Evolutionary conservation across 2,888 invertebrate genomes (phyloP).

Genomic region (Aphodius sticticus): DNA sequence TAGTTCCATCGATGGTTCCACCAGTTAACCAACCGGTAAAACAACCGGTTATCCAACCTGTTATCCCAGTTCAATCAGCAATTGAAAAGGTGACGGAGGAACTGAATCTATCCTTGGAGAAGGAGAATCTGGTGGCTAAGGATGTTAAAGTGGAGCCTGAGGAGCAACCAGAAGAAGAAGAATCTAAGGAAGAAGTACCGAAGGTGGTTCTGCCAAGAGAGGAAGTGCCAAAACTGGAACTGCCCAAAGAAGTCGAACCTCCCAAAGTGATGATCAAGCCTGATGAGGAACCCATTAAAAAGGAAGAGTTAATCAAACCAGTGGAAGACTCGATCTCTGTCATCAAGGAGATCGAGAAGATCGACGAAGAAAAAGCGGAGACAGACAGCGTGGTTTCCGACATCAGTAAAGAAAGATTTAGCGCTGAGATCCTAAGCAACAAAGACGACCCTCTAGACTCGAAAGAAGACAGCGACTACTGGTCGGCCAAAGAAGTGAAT

Average conservation of each 20-base stretch:
- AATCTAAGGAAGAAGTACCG: neutral
- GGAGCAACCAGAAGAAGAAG: slow-evolving; percentile 23
- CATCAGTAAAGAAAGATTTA: slow-evolving; percentile 54
- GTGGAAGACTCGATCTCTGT: slow-evolving; percentile 50
- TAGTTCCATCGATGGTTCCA: neutral
- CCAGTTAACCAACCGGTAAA: no score
- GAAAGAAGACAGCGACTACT: slow-evolving; percentile 76
- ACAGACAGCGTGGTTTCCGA: slow-evolving; percentile 55
- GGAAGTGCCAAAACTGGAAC: slow-evolving; percentile 37
- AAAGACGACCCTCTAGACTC: slow-evolving; percentile 64
- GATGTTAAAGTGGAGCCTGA: slow-evolving; percentile 45
- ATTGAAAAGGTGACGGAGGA: slow-evolving; percentile 55
- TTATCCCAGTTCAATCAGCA: slow-evolving; percentile 38
- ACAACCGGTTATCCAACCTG: no score
- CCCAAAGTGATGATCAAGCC: neutral
- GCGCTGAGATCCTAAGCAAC: slow-evolving; percentile 51
- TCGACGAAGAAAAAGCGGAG: slow-evolving; percentile 56
- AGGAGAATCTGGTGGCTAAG: slow-evolving; percentile 41
- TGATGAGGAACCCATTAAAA: slow-evolving; percentile 40
- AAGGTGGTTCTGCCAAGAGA: no score
- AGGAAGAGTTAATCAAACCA: slow-evolving; percentile 44
- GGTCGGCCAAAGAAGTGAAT: slow-evolving; percentile 81
- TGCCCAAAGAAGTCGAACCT: slow-evolving; percentile 30
- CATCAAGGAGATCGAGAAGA: slow-evolving; percentile 55
- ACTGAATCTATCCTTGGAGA: slow-evolving; percentile 51